Conservation (phyloP, 2,113 vertebrate species). For the Catharus bicknelli region DNA sequence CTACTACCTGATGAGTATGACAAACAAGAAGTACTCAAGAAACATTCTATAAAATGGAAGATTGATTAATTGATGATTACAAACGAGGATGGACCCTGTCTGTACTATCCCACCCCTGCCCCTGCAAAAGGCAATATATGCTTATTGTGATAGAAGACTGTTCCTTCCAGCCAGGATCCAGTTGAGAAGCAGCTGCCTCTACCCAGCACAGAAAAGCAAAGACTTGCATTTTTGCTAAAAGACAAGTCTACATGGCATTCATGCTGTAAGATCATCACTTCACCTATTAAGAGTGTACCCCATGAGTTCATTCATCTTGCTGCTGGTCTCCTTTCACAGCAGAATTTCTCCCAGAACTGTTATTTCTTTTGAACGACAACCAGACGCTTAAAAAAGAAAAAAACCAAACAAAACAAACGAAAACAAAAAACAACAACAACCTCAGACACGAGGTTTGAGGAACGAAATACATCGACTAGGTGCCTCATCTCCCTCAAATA, state of each 20-base stretch:
- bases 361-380: neutral
- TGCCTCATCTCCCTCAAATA: neutral
- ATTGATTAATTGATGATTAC: neutral
- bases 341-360: neutral
- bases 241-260: rapidly evolving
- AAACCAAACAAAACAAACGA: too few species aligned
- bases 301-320: neutral
- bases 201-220: neutral
- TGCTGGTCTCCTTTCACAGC: neutral
- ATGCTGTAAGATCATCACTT: neutral
- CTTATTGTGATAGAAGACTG: neutral
- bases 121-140: neutral
- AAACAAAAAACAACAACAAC: too few species aligned
- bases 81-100: neutral
- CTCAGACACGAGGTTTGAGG: too few species aligned
- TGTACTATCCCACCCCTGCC: neutral
- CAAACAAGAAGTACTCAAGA: neutral
- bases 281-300: neutral
- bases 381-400: neutral
- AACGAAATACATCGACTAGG: too few species aligned
- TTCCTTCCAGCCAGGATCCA: neutral
- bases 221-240: neutral
- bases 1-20: neutral
- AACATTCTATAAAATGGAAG: neutral
- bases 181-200: neutral